Evolutionary conservation across 35 echinoderm and acorn worm genomes (phyloP).

Genomic region (Strongylocentrotus purpuratus): DNA sequence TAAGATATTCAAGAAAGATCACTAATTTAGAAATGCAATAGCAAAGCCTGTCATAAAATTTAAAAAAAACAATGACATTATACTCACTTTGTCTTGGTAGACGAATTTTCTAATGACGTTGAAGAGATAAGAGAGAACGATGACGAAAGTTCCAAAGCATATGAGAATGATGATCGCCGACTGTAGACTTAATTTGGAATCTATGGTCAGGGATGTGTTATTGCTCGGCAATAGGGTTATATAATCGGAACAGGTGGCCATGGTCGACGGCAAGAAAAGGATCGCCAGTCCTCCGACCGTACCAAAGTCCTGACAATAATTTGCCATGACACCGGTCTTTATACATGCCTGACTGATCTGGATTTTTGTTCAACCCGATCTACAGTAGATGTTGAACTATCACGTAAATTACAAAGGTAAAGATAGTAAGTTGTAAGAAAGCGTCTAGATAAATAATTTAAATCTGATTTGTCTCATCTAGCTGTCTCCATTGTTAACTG

Average conservation of each 20-base stretch:
- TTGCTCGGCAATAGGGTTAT: neutral
- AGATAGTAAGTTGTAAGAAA: too few relatives aligned
- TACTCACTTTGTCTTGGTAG: constrained; percentile 11
- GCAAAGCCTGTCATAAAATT: too few relatives aligned
- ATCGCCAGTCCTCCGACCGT: neutral
- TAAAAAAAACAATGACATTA: too few relatives aligned
- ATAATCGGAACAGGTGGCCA: neutral
- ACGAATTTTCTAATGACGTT: constrained; percentile 3
- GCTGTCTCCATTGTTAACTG: neutral
- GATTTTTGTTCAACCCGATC: neutral
- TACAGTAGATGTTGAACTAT: neutral
- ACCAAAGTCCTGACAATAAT: neutral
- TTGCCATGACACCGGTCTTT: neutral
- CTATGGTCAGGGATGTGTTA: neutral
- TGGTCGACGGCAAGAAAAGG: neutral
- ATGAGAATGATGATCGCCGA: neutral
- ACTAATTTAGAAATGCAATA: too few relatives aligned
- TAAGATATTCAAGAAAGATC: too few relatives aligned
- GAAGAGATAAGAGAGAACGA: constrained; percentile 6
- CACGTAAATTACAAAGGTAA: neutral
- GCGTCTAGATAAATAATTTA: neutral
- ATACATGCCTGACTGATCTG: neutral
- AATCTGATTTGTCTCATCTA: neutral
- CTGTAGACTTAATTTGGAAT: neutral
- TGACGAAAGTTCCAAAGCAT: constrained; percentile 1